Evolutionary conservation across 37 sponge, comb jelly and placozoan genomes (phyloP), one percentile per base, ranked within the genome.

Genomic region (Agelas oroides): DNA sequence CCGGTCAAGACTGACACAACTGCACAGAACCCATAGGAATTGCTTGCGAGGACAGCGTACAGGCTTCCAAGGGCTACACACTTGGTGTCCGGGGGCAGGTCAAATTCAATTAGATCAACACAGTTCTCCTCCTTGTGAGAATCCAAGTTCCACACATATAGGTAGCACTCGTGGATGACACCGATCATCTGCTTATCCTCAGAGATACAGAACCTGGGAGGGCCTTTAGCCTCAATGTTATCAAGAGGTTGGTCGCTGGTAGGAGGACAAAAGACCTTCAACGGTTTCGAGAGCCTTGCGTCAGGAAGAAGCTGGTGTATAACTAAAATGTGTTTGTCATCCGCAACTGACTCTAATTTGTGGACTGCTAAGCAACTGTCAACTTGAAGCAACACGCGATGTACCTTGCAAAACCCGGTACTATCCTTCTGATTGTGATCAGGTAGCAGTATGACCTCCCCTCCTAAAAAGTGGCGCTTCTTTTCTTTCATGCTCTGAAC

Each of bases 11-110:
- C 21, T 19, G 35, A 6, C 23, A 86, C 79, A 0, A 86, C 78
- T 19, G 21, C 25, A 34, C 86, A 86, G 27, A 38, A 31, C 0
- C 86, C 86, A 2, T 17, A 23, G 0, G 79, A 71, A 70, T 78
- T 41, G 79, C 86, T 86, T 38, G 86, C 86, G 35, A 86, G 78
- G 21, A 86, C 72, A 19, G 86, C 72, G 46, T 86, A 86, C 71
- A 86, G 18, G 41, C 79, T 77, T 0, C 86, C 86, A 30, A 86
- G 32, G 3, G 79, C 86, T 1, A 86, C n/a, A 28, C 78, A 77
- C 79, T 78, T 76, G 61, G 41, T 77, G 62, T 86, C 86, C 0
- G 59, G 14, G 40, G 78, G 78, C 13, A 78, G 61, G 34, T 77
- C 40, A 8, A 37, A 40, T 6, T 57, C 39, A 25, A 70, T 37